phyloP scores from a whole-genome alignment of 2,888 invertebrate genomes.

The Cancer borealis region DNA sequence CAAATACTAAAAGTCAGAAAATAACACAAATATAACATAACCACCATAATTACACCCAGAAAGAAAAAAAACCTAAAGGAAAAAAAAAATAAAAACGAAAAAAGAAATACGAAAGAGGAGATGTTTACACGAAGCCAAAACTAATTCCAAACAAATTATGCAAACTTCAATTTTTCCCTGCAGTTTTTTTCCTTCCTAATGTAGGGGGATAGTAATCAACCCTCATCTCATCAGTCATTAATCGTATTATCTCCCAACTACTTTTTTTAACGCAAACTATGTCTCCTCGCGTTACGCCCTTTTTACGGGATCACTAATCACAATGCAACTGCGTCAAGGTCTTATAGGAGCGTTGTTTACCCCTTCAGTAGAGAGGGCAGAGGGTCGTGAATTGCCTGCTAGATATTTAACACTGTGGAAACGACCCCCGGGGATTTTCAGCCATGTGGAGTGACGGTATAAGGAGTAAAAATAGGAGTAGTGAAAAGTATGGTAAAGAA shows the following conservation, averaged over 20 bases:
- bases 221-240: conserved; percentile 73
- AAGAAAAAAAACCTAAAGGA: neutral
- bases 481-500: neutral
- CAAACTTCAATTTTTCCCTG: conserved; percentile 72
- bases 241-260: conserved; percentile 71
- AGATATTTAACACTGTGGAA: conserved; percentile 55
- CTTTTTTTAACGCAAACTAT: conserved; percentile 67
- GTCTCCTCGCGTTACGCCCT: conserved; percentile 69
- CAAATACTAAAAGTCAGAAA: neutral
- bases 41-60: neutral
- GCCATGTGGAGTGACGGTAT: conserved; percentile 54
- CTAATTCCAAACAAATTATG: conserved; percentile 74
- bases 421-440: conserved; percentile 43
- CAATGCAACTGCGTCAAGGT: conserved; percentile 68
- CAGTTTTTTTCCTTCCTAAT: conserved; percentile 11
- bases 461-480: conserved; percentile 1
- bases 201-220: conserved; percentile 71
- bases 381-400: conserved; percentile 31
- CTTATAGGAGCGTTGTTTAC: neutral
- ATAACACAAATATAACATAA: conserved; percentile 7
- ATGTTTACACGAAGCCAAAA: conserved; percentile 46
- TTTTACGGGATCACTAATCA: conserved; percentile 63
- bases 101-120: neutral
- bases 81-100: neutral
- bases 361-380: neutral